Evolutionary conservation across 2,888 invertebrate species (phyloP).

Genomic region (Dasysyrphus albostriatus): DNA sequence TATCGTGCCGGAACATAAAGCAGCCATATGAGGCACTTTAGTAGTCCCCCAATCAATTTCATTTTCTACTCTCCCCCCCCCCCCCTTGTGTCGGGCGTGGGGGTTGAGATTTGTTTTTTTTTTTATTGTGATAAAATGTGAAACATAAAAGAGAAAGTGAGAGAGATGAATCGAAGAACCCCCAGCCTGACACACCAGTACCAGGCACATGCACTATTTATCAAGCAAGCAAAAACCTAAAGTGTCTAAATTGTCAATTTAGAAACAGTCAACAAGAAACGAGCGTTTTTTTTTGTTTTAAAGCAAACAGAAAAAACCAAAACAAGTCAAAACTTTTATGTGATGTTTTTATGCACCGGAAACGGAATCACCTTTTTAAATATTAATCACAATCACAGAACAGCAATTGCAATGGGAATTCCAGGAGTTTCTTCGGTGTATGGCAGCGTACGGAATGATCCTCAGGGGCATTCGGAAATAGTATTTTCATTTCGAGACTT

Average conservation of each 20-base stretch:
- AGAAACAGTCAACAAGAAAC: conserved; percentile 26
- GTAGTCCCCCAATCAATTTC: conserved; percentile 38
- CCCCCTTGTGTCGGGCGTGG: neutral
- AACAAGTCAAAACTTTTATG: conserved; percentile 70
- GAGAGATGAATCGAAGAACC: conserved; percentile 54
- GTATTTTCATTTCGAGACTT: conserved; percentile 61
- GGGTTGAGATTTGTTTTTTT: neutral
- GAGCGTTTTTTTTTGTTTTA: conserved; percentile 15
- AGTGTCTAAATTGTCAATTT: conserved; percentile 72
- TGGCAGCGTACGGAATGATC: conserved; percentile 24
- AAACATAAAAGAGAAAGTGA: conserved; percentile 50
- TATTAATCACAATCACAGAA: conserved; percentile 65
- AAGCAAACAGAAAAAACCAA: conserved; percentile 32
- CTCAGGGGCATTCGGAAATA: conserved; percentile 66
- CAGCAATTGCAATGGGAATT: conserved; percentile 72
- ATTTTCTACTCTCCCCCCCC: neutral
- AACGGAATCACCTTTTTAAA: conserved; percentile 71
- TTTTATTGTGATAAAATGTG: conserved; percentile 1
- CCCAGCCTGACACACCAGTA: conserved; percentile 1
- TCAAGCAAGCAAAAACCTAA: conserved; percentile 42
- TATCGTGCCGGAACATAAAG: conserved; percentile 28
- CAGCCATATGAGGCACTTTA: conserved; percentile 51
- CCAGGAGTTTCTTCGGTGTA: conserved; percentile 28
- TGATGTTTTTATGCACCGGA: conserved; percentile 37
- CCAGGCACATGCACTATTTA: conserved; percentile 61